These are phyloP conservation scores for Clarias platycephalus DNA, from an alignment of 2,797 vertebrate species.

Conservation along the genomic window DNA sequence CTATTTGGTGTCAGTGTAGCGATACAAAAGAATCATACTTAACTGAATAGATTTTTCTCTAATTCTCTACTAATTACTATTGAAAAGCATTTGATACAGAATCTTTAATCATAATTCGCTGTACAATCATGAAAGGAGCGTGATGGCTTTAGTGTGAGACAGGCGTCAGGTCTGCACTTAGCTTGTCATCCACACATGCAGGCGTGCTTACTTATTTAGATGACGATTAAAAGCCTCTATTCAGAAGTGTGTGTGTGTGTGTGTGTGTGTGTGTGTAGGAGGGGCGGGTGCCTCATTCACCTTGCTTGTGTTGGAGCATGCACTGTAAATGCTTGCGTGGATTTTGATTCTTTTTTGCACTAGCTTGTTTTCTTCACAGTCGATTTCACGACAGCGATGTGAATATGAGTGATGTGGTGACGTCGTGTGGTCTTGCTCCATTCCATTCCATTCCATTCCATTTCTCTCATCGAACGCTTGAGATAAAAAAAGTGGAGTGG, in stretches of 20 bases:
- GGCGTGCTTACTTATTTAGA: constrained; percentile 39
- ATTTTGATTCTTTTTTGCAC: not conserved
- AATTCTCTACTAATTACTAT: not conserved
- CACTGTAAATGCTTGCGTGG: not conserved
- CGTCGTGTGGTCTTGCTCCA: not conserved
- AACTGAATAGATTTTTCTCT: too few relatives aligned
- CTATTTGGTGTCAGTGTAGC: too few relatives aligned
- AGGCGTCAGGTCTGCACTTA: constrained; percentile 20
- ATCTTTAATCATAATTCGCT: not conserved
- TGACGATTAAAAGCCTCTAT: constrained; percentile 22
- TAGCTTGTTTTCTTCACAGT: constrained; percentile 2
- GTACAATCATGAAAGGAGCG: not conserved
- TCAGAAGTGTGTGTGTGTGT: constrained; percentile 6
- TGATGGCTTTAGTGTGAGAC: not conserved
- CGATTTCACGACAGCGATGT: not conserved
- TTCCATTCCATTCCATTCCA: constrained; percentile 13
- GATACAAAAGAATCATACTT: too few relatives aligned
- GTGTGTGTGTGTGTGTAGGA: constrained; percentile 27
- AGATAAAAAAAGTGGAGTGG: constrained; percentile 21
- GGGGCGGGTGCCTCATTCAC: constrained; percentile 1
- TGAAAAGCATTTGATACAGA: not conserved
- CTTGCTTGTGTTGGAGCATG: constrained; percentile 6
- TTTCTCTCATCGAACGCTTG: constrained; percentile 9
- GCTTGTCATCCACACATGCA: constrained; percentile 18
- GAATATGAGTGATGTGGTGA: constrained; percentile 22